These are phyloP conservation scores for Dioctria linearis DNA, from an alignment of 2,888 invertebrate species.

Conservation along the genomic window DNA sequence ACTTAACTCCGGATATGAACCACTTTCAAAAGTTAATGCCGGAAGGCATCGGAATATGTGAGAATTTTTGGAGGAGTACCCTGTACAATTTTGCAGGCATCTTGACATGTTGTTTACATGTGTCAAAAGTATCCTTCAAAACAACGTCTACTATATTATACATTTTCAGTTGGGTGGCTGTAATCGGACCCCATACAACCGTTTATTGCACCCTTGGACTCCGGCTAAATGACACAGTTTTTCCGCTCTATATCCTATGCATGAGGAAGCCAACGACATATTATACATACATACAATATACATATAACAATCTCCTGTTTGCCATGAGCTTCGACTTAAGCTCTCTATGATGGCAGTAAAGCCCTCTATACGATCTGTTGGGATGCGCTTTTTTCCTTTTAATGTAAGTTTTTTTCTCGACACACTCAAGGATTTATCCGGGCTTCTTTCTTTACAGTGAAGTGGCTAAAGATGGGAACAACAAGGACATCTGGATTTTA, in stretches of 20 bases:
- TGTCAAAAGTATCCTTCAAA: constrained; percentile 29
- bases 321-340: constrained; percentile 41
- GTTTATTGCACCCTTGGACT: constrained; percentile 33
- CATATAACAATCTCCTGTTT: constrained; percentile 28
- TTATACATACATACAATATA: no score
- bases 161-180: constrained; percentile 22
- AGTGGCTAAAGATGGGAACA: constrained; percentile 31
- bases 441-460: constrained; percentile 27
- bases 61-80: constrained; percentile 17
- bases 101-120: constrained; percentile 37
- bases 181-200: constrained; percentile 34
- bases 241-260: constrained; percentile 34
- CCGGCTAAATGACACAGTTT: constrained; percentile 45
- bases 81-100: constrained; percentile 16
- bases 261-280: background rate
- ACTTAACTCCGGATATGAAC: constrained; percentile 6
- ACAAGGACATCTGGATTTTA: constrained; percentile 48
- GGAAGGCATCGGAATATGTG: background rate
- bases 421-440: constrained; percentile 37
- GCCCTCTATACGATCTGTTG: constrained; percentile 16
- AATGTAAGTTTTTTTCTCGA: constrained; percentile 15
- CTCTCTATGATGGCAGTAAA: constrained; percentile 19
- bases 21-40: constrained; percentile 19
- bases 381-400: constrained; percentile 46
- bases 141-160: background rate